Conservation (phyloP, 2,888 invertebrate genomes). For the Campoletis raptor region DNA sequence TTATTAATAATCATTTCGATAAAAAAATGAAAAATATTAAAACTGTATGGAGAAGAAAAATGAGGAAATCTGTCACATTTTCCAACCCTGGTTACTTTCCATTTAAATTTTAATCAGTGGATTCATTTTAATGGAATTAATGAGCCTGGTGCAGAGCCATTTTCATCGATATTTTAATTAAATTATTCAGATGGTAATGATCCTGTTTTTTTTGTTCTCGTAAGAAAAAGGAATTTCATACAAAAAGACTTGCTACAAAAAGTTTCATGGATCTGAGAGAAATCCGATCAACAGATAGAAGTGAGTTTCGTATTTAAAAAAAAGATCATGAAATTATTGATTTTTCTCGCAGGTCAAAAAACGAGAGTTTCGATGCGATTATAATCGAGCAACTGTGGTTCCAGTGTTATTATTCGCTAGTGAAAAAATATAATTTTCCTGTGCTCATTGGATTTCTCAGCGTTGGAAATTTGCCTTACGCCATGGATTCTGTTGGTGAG, state of each 20-base stretch:
- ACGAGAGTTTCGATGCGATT: constrained; percentile 79
- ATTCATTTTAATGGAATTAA: background rate
- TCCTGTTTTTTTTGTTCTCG: background rate
- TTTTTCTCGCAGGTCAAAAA: constrained; percentile 71
- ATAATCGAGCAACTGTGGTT: constrained; percentile 82
- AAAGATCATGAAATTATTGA: constrained; percentile 38
- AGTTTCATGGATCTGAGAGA: constrained; percentile 9
- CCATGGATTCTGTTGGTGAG: constrained; percentile 82
- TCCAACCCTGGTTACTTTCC: background rate
- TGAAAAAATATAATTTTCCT: constrained; percentile 79
- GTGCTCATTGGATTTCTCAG: constrained; percentile 81
- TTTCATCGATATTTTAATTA: background rate
- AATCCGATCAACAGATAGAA: constrained; percentile 50
- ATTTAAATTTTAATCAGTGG: background rate
- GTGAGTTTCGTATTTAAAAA: constrained; percentile 33
- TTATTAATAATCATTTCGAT: background rate
- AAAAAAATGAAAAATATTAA: background rate
- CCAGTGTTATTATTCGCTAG: constrained; percentile 81
- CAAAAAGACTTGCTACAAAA: background rate
- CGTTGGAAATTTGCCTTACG: constrained; percentile 82
- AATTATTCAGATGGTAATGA: background rate
- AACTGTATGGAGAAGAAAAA: background rate
- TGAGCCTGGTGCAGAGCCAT: background rate
- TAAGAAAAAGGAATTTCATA: background rate
- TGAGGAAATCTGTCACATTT: background rate